These are phyloP conservation scores for Andrena flavipes DNA, from an alignment of 2,888 invertebrate genomes.

Conservation along the genomic window DNA sequence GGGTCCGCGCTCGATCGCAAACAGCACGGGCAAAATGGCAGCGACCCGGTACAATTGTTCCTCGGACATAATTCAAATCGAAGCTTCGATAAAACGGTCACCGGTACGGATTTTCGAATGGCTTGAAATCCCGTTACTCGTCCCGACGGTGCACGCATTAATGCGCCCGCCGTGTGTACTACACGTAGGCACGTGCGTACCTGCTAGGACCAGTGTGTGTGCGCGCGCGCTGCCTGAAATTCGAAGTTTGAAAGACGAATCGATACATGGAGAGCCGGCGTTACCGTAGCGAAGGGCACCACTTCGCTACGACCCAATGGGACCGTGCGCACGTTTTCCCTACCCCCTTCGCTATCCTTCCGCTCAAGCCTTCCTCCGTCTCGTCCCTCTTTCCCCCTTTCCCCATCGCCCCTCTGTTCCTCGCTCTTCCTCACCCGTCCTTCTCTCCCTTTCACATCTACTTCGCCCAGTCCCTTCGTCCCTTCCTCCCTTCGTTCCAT, in stretches of 20 bases:
- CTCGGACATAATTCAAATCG: constrained; percentile 48
- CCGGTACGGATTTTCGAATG: constrained; percentile 47
- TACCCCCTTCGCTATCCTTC: constrained; percentile 11
- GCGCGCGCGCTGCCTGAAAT: constrained; percentile 61
- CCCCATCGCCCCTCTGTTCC: constrained; percentile 27
- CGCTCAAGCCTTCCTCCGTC: constrained; percentile 7
- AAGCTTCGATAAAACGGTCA: constrained; percentile 40
- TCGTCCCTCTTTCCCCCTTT: background rate
- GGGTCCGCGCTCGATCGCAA: constrained; percentile 15
- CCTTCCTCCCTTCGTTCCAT: background rate
- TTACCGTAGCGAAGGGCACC: constrained; percentile 70
- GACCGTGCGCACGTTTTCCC: constrained; percentile 53
- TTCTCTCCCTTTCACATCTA: background rate
- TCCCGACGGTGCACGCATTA: constrained; percentile 34
- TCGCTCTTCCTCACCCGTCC: constrained; percentile 15
- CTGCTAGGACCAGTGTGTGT: background rate
- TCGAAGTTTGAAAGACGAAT: constrained; percentile 75
- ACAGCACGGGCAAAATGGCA: constrained; percentile 28
- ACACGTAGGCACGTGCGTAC: background rate
- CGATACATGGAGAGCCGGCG: constrained; percentile 72
- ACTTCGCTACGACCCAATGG: constrained; percentile 66
- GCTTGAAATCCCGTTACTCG: constrained; percentile 53
- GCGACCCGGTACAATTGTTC: constrained; percentile 40
- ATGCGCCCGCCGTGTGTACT: constrained; percentile 15
- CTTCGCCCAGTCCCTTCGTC: background rate